Conservation (phyloP, 2,113 vertebrate species). For the Casuarius casuarius region DNA sequence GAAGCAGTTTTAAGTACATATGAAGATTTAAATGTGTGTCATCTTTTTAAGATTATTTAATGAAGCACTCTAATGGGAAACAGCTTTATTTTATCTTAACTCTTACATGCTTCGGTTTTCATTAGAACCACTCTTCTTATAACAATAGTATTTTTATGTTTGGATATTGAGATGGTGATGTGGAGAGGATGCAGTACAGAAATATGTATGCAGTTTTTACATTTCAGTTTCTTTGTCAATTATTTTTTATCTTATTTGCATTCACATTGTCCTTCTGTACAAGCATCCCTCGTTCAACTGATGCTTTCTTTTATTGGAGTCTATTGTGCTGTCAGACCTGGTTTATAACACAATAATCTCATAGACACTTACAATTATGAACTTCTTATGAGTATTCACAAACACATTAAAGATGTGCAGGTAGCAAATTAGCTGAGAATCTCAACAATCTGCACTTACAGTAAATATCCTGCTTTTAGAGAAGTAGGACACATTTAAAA, state of each 20-base stretch:
- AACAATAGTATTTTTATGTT: slow-evolving; percentile 19
- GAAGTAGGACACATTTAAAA: slow-evolving; percentile 69
- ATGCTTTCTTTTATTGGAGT: slow-evolving; percentile 62
- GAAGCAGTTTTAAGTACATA: background rate
- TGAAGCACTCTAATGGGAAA: background rate
- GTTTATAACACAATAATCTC: slow-evolving; percentile 74
- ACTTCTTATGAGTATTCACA: slow-evolving; percentile 62
- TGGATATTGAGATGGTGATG: slow-evolving; percentile 28
- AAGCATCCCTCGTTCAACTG: background rate
- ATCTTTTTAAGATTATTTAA: background rate
- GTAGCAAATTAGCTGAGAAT: slow-evolving; percentile 71
- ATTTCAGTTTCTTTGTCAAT: slow-evolving; percentile 38
- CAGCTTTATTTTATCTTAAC: background rate
- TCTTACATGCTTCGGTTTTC: background rate
- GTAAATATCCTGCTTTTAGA: slow-evolving; percentile 70
- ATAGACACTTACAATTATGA: slow-evolving; percentile 72
- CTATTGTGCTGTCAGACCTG: slow-evolving; percentile 74
- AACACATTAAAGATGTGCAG: slow-evolving; percentile 67
- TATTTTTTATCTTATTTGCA: slow-evolving; percentile 38
- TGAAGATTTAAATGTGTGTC: background rate
- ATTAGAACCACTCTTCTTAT: slow-evolving; percentile 13
- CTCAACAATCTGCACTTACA: slow-evolving; percentile 70
- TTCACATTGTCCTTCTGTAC: slow-evolving; percentile 13
- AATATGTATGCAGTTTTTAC: background rate
- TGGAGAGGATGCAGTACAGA: background rate